Conservation (phyloP, 2,113 vertebrate species). For the Myotis yumanensis region DNA sequence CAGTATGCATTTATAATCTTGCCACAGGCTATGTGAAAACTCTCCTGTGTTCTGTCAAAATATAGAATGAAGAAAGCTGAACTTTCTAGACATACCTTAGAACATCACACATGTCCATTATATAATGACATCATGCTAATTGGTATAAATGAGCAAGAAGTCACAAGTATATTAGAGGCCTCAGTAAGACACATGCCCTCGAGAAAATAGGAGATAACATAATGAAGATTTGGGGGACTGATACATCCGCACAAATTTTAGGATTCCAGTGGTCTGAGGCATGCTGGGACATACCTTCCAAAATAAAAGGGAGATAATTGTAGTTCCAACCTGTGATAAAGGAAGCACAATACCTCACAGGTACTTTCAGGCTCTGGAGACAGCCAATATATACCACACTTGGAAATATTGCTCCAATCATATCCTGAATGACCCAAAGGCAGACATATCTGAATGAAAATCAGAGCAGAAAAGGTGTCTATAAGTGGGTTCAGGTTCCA, state of each 20-base stretch:
- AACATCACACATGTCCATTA: neutral
- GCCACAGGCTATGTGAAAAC: neutral
- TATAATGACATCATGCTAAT: neutral
- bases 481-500: neutral
- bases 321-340: neutral
- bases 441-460: neutral
- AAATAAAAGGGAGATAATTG: neutral
- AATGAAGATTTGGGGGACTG: neutral
- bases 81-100: neutral
- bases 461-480: neutral
- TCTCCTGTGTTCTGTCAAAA: neutral
- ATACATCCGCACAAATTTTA: neutral
- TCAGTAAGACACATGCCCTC: neutral
- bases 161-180: neutral
- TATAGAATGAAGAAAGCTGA: neutral
- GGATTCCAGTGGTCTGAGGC: neutral
- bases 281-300: neutral
- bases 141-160: neutral
- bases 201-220: neutral
- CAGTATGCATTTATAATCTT: neutral
- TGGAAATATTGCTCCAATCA: neutral
- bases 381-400: neutral
- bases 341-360: neutral
- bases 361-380: neutral
- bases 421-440: neutral